Percentiles rank a stretch among this genome's conserved stretches.
Conservation (phyloP, 2,888 invertebrate genomes). For the Corbicula japonica region DNA sequence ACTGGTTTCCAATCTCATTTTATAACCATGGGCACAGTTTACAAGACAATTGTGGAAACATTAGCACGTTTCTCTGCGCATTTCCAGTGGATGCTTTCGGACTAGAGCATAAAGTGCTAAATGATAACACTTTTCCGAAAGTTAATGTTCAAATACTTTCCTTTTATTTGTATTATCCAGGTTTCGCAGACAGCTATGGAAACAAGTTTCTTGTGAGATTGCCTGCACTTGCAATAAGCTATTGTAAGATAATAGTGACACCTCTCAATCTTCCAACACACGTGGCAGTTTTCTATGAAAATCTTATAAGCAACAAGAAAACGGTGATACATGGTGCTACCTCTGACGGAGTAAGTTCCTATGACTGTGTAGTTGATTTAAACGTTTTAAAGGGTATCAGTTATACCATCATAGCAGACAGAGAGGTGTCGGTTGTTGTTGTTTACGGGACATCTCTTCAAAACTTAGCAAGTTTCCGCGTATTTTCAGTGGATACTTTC, state of each 20-base stretch:
- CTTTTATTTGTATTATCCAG: constrained; percentile 1
- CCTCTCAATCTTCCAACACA: constrained; percentile 5
- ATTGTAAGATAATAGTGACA: constrained; percentile 8
- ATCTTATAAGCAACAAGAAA: too few relatives aligned
- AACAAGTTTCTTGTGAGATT: constrained; percentile 11
- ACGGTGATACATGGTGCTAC: constrained; percentile 1
- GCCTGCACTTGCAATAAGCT: background rate
- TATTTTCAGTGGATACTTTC: constrained; percentile 38
- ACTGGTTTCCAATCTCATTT: too few relatives aligned
- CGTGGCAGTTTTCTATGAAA: constrained; percentile 1
- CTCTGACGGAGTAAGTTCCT: constrained; percentile 10
- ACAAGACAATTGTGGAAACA: too few relatives aligned
- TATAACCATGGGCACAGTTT: too few relatives aligned
- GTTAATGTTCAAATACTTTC: too few relatives aligned
- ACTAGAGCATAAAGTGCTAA: too few relatives aligned
- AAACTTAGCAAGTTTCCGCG: constrained; percentile 4
- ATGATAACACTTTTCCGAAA: too few relatives aligned
- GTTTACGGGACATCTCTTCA: background rate
- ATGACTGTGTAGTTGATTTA: constrained; percentile 7
- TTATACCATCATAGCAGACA: constrained; percentile 14
- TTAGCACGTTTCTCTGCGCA: too few relatives aligned
- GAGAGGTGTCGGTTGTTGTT: constrained; percentile 27
- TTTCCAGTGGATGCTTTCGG: too few relatives aligned
- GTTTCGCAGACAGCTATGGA: constrained; percentile 32
- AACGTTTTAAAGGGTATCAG: too few relatives aligned